Base-by-base conservation (phyloP, 2,888 invertebrate genomes). In the Pharmacophagus antenor region DNA sequence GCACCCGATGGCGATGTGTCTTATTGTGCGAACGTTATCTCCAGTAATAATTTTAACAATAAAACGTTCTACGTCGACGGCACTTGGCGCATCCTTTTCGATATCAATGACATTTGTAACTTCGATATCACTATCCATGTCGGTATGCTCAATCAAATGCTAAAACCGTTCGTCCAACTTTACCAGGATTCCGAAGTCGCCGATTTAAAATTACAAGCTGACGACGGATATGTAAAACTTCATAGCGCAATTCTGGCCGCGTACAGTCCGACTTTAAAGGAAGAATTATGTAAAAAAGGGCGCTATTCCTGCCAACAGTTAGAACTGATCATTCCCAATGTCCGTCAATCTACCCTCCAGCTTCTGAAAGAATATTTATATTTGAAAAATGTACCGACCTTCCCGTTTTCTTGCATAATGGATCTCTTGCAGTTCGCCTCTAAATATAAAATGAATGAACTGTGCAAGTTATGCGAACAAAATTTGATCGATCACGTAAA, bases 291-390 rank as follows among this genome's bases (percentile, higher is more conserved):
- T 18, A 75, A 75, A 2, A 65, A 67, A 1, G 79, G 79, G 79
- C 71, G 73, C 1, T 77, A 80, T 62, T 67, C 72, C 76, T 0
- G 66, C 70, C 49, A 71, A 76, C 0, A 70, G 73, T 2, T 69
- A 77, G 0, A 67, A 70, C n/a, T 55, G 0, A 71, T 71, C 7
- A 75, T 73, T 0, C 70, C 77, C 0, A 64, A 66, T n/a, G 46
- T 41, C 4, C 20, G 22, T 7, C 31, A 22, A 5, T 31, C 47
- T 2, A 77, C 78, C 0, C 59, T 82, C 2, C 71, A 79, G 47
- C 65, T 73, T 50, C 63, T 82, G 0, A 82, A 81, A 61, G 65
- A 70, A 58, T 82, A 79, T 62, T 63, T 82, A 4, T 82, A 82
- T 58, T 62, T 79, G 17, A 27, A 47, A 25, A 47, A n/a, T 12